Base-by-base conservation (phyloP, 2,888 invertebrate genomes). In the Ophioninae sp. region DNA sequence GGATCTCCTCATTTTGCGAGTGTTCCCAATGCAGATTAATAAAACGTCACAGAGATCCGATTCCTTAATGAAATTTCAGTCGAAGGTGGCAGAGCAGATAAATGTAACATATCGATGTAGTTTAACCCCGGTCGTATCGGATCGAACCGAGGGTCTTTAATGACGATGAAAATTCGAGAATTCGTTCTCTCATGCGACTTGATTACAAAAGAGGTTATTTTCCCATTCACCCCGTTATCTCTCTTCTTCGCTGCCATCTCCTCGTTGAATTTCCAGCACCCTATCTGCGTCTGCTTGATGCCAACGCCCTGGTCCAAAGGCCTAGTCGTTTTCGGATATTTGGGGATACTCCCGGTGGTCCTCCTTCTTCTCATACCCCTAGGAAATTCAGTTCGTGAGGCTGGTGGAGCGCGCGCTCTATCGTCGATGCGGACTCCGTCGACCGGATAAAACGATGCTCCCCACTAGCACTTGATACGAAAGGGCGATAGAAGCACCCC, bases 121-220 rank as follows among this genome's bases (percentile, higher is more conserved):
- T 20, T 39, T 1, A n/a, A 65, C 2, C 13, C 23, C 44, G 8
- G 37, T n/a, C 5, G 2, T 44, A 37, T 41, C 17, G 39, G 56
- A 51, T 39, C 30, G 58, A 58, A 41, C 41, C 44, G 64, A 75
- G 63, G 83, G 84, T 85, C 80, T 84, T 86, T 87, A 87, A 86
- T 84, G 83, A 85, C 78, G 86, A 86, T 86, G 71, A 20, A 71
- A 65, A 77, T 65, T 71, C 39, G 64, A 63, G 30, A 69, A 76
- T 79, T 73, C 39, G 74, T 44, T 22, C 17, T 58, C 64, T 23
- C 23, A 41, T 23, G 10, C 30, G 61, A 69, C 61, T 23, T 77
- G 73, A 73, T 23, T 76, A 39, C 56, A 5, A 58, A 56, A 72
- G 59, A 61, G 65, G 20, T 64, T 30, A 71, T 79, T 80, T 73